phyloP scores from a whole-genome alignment of 64 coral and sea anemone species.

The Acropora yongei region DNA sequence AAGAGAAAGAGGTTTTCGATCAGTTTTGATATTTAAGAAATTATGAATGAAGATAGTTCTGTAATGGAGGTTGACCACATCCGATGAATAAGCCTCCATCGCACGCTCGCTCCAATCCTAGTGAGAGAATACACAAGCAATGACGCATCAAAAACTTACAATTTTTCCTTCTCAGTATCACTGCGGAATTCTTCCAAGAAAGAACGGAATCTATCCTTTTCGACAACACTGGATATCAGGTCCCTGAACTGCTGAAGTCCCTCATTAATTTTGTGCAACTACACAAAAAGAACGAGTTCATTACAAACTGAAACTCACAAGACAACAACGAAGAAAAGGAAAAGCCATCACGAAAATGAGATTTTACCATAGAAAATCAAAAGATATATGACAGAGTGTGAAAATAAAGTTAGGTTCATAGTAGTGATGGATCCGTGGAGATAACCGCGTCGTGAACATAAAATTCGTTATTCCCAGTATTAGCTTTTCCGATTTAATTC shows the following conservation, averaged over 20 bases:
- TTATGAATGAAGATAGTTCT: too few relatives aligned
- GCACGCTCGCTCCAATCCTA: too few relatives aligned
- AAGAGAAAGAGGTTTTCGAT: too few relatives aligned
- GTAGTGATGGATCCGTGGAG: too few relatives aligned
- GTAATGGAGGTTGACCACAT: too few relatives aligned
- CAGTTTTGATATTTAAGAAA: too few relatives aligned
- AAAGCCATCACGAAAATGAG: too few relatives aligned
- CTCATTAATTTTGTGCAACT: slow-evolving; percentile 14
- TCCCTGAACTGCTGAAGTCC: not conserved
- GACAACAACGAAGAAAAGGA: too few relatives aligned
- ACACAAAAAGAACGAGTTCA: not conserved
- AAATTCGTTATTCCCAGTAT: not conserved
- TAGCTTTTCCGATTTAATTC: not conserved
- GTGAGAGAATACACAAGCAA: not conserved
- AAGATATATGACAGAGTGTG: too few relatives aligned
- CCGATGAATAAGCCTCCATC: too few relatives aligned
- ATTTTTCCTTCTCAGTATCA: not conserved
- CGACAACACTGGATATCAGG: slow-evolving; percentile 13
- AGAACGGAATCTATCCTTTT: slow-evolving; percentile 2
- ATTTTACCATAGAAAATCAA: too few relatives aligned
- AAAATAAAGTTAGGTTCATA: too few relatives aligned
- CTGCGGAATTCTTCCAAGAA: slow-evolving; percentile 27
- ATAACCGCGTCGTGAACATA: not conserved
- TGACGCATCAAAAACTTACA: not conserved
- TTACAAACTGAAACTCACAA: not conserved